A percentile compares a stretch with the other conserved stretches of the same genome.
These are phyloP conservation scores for Sitta europaea DNA, from an alignment of 2,113 vertebrate genomes.

Conservation along the genomic window DNA sequence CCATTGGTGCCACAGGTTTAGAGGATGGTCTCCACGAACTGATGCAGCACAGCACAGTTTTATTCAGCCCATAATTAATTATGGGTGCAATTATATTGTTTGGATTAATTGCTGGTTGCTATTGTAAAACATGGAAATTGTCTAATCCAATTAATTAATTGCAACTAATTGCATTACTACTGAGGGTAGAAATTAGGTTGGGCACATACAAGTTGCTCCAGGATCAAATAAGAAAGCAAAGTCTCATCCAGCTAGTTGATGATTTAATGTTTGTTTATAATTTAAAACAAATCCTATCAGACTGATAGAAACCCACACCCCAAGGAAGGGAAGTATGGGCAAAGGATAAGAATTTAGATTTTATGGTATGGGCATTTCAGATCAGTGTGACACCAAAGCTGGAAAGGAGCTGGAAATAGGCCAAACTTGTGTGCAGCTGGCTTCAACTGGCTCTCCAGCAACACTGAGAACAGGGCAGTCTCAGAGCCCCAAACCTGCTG, in stretches of 20 bases:
- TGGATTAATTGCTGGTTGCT: background rate
- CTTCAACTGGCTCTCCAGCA: background rate
- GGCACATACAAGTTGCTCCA: background rate
- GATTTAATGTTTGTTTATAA: background rate
- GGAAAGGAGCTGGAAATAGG: background rate
- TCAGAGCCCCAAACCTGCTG: fast-evolving
- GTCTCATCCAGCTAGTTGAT: background rate
- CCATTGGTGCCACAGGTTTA: background rate
- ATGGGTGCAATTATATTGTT: background rate
- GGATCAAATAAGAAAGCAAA: background rate
- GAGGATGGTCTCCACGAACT: background rate
- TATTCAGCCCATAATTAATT: background rate
- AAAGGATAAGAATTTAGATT: background rate
- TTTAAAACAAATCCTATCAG: background rate
- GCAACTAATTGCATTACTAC: background rate
- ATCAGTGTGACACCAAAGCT: background rate
- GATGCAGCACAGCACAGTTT: background rate
- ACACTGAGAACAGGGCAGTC: background rate
- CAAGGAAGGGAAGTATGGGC: background rate
- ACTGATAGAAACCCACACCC: background rate
- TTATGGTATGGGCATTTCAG: background rate
- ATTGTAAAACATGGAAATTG: background rate
- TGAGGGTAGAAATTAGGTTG: background rate
- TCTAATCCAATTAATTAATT: too few species aligned
- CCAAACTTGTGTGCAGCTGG: background rate